phyloP scores from a whole-genome alignment of 2,113 vertebrate species.

The Nesogale talazaci region DNA sequence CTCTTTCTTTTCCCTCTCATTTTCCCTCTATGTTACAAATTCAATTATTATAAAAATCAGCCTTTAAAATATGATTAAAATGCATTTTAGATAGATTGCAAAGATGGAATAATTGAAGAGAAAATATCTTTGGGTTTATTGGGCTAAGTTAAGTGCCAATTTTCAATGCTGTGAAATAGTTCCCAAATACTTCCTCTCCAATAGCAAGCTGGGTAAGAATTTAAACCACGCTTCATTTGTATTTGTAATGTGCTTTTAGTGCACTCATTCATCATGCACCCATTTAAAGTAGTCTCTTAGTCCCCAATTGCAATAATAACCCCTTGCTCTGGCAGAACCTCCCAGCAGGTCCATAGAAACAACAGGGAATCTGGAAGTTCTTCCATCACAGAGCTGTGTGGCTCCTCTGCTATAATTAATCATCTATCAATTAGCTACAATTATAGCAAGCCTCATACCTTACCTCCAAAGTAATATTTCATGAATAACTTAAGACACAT shows the following conservation, averaged over 20 bases:
- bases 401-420: slow-evolving; percentile 47
- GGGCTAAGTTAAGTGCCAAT: neutral
- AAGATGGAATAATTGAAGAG: neutral
- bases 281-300: neutral
- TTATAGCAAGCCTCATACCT: slow-evolving; percentile 28
- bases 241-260: slow-evolving; percentile 60
- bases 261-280: slow-evolving; percentile 57
- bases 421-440: slow-evolving; percentile 50
- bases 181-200: neutral
- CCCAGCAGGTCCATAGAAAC: slow-evolving; percentile 14
- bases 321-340: slow-evolving; percentile 57
- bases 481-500: neutral
- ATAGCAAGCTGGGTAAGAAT: slow-evolving; percentile 62
- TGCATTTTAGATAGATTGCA: neutral
- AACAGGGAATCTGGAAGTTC: slow-evolving; percentile 3
- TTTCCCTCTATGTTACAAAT: neutral
- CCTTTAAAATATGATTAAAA: neutral
- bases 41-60: neutral
- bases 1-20: neutral
- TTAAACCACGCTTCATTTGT: slow-evolving; percentile 48
- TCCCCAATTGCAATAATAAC: slow-evolving; percentile 37
- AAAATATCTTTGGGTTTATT: neutral
- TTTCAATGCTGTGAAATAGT: slow-evolving; percentile 52
- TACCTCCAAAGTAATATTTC: slow-evolving; percentile 15
- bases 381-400: neutral